These are phyloP conservation scores for Luffia ferchaultella DNA, from an alignment of 2,888 invertebrate species.

Conservation along the genomic window DNA sequence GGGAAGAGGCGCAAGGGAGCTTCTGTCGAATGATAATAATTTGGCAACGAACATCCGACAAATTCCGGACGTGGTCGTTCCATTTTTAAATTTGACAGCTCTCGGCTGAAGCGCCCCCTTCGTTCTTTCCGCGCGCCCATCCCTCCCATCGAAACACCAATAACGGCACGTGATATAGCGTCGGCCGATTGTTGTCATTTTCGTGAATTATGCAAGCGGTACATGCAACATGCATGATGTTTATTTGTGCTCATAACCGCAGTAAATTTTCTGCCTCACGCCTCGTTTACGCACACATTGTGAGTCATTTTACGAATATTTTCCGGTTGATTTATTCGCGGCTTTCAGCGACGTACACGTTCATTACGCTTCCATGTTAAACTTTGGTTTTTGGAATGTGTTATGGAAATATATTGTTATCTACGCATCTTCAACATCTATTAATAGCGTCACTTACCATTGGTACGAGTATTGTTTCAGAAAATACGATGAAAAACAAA, in stretches of 20 bases:
- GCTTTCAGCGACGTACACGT: too few species aligned
- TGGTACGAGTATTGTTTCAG: too few species aligned
- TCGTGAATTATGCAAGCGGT: conserved; percentile 54
- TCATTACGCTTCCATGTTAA: too few species aligned
- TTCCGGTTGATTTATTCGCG: not conserved
- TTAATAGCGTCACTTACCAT: too few species aligned
- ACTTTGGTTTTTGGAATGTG: too few species aligned
- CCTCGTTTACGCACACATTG: conserved; percentile 16
- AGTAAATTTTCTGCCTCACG: conserved; percentile 41
- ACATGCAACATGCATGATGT: conserved; percentile 41
- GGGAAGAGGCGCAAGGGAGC: conserved; percentile 17
- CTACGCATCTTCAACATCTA: too few species aligned
- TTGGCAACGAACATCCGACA: conserved; percentile 54
- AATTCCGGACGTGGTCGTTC: conserved; percentile 56
- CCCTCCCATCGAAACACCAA: too few species aligned
- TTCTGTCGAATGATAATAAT: conserved; percentile 59
- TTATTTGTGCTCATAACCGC: conserved; percentile 50
- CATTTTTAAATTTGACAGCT: conserved; percentile 51
- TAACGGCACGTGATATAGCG: conserved; percentile 3
- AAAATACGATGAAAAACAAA: too few species aligned
- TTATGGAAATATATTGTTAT: too few species aligned
- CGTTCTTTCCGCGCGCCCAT: conserved; percentile 12
- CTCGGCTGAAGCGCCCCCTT: conserved; percentile 25
- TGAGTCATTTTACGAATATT: not conserved
- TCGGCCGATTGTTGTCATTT: conserved; percentile 50